Evolutionary conservation across 2,888 invertebrate genomes (phyloP).

Genomic region (Agonopterix alstromeriana): DNA sequence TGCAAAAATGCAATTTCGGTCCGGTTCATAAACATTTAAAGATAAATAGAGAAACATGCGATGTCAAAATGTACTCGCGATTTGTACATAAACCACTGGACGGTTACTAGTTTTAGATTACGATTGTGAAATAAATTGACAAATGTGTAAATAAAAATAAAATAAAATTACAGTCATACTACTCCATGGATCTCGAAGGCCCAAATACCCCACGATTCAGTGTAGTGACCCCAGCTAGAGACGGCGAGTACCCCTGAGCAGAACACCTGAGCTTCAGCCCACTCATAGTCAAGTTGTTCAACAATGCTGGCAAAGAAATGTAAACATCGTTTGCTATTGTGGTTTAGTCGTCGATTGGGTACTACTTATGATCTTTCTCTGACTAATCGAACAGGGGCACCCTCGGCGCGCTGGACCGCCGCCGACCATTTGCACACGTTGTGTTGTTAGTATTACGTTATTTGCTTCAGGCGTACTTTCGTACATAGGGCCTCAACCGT

Average conservation of each 20-base stretch:
- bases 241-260: slow-evolving; percentile 26
- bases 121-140: background rate
- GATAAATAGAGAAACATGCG: too few species aligned
- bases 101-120: background rate
- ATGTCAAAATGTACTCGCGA: too few species aligned
- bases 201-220: slow-evolving; percentile 50
- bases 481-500: too few species aligned
- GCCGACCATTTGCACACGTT: too few species aligned
- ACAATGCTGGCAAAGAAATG: slow-evolving; percentile 38
- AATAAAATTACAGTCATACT: background rate
- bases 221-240: slow-evolving; percentile 51
- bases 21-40: too few species aligned
- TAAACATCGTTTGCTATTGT: slow-evolving; percentile 24
- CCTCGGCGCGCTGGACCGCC: too few species aligned
- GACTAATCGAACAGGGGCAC: too few species aligned
- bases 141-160: background rate
- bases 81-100: too few species aligned
- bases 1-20: too few species aligned
- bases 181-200: slow-evolving; percentile 28
- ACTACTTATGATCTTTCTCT: too few species aligned
- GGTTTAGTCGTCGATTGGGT: background rate
- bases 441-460: too few species aligned
- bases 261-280: slow-evolving; percentile 55
- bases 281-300: slow-evolving; percentile 21
- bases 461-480: too few species aligned